Conservation (phyloP, 23 tunicate genomes). For the Aplidium turbinatum region DNA sequence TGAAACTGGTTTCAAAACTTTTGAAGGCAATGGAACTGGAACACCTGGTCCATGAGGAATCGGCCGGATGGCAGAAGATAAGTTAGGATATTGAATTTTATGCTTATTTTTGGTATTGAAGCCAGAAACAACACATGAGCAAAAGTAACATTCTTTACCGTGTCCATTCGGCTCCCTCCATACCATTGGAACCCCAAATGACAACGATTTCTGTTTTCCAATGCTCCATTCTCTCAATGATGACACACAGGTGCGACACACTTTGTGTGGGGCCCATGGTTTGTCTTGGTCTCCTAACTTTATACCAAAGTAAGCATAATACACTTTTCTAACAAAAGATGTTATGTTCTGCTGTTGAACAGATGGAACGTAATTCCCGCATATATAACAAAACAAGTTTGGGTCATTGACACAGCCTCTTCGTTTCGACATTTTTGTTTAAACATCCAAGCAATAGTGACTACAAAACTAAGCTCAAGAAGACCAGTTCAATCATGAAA, state of each 20-base stretch:
- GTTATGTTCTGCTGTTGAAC: slow-evolving; percentile 24
- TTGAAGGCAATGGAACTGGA: too few species aligned
- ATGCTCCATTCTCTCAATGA: slow-evolving; percentile 16
- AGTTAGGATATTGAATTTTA: neutral
- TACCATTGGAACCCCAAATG: slow-evolving; percentile 24
- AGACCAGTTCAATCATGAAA: too few species aligned
- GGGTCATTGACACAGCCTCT: neutral
- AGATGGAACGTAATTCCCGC: slow-evolving; percentile 16
- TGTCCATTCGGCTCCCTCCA: slow-evolving; percentile 27
- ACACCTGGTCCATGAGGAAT: slow-evolving; percentile 25
- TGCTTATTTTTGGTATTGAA: slow-evolving; percentile 5
- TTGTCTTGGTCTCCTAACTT: slow-evolving; percentile 29
- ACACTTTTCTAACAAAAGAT: slow-evolving; percentile 3
- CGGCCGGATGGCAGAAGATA: slow-evolving; percentile 23
- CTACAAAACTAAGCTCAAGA: too few species aligned
- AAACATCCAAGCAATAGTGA: too few species aligned
- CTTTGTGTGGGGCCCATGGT: slow-evolving; percentile 46
- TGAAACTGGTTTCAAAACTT: too few species aligned
- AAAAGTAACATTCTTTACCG: slow-evolving; percentile 15
- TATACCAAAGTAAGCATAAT: too few species aligned
- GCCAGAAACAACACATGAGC: slow-evolving; percentile 8
- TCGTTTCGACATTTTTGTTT: neutral
- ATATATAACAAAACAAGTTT: slow-evolving; percentile 34
- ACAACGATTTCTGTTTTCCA: slow-evolving; percentile 18
- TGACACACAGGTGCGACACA: slow-evolving; percentile 21